Evolutionary conservation across 2,797 vertebrate genomes (phyloP), one percentile per base, ranked within the genome.

Genomic region (Hyperoplus immaculatus): DNA sequence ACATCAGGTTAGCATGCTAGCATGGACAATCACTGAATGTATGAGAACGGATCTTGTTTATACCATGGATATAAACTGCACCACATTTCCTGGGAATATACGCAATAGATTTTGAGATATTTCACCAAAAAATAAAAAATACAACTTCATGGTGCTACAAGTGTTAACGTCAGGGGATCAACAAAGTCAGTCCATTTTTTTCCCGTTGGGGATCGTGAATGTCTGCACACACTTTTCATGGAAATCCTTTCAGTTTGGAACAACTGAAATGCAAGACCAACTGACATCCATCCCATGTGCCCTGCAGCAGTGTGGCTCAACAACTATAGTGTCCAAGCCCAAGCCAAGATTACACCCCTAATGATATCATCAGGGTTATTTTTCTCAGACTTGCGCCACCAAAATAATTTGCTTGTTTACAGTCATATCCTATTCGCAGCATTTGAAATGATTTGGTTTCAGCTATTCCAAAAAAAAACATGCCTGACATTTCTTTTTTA

Each of bases 401-500:
- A 29, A 29, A 29, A 29, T 29, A 29, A 1, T 41, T 46, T 69
- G 9, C 10, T 38, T 8, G 42, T 65, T 39, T 11, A 10, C 61
- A 53, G 47, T 53, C 42, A 45, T 65, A 13, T 61, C 41, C 36
- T 51, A 79, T 57, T 61, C 46, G 57, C 10, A 36, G 36, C 18
- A 41, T 68, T 81, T 79, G 60, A 62, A 75, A 81, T 72, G n/a
- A 66, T 68, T 65, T 18, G 6, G 18, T 77, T 65, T 78, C 59
- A 51, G 46, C 15, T 16, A 8, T 51, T 54, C 47, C 21, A 74
- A 41, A 1, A 77, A 59, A 42, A 73, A 57, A 45, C 3, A 29
- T 68, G 54, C 73, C 51, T 78, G 80, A 74, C 77, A 76, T 78
- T n/a, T 71, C 29, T 29, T 29, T 77, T 80, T 64, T 74, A 71